Evolutionary conservation across 1,140 invertebrate genomes (phyloP).

Genomic region (Zaprionus taronus): DNA sequence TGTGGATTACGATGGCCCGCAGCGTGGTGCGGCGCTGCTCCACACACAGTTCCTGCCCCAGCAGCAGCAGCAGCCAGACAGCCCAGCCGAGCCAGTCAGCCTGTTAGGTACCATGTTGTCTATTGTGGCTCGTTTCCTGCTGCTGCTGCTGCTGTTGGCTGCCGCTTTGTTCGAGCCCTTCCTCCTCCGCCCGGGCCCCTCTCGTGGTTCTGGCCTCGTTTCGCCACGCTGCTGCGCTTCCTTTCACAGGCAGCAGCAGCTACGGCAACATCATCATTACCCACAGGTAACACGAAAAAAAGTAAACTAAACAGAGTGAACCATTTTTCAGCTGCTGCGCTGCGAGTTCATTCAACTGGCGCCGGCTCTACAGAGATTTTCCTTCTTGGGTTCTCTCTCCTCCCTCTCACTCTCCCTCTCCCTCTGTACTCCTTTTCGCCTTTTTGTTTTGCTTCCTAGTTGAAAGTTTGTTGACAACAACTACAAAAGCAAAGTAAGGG

Average conservation of each 20-base stretch:
- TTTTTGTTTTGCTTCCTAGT: slow-evolving; percentile 48
- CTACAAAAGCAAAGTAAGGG: slow-evolving; percentile 60
- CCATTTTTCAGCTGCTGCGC: slow-evolving; percentile 63
- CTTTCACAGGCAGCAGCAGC: slow-evolving; percentile 72
- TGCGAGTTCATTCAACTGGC: slow-evolving; percentile 77
- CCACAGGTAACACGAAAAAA: slow-evolving; percentile 41
- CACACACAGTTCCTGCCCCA: slow-evolving; percentile 13
- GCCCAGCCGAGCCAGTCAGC: background rate
- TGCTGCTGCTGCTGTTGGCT: slow-evolving; percentile 4
- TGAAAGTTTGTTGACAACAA: slow-evolving; percentile 69
- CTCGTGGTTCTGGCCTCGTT: slow-evolving; percentile 62
- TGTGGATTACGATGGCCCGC: slow-evolving; percentile 59
- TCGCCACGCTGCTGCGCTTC: slow-evolving; percentile 47
- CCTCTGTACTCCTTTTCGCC: slow-evolving; percentile 6
- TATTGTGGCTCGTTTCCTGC: slow-evolving; percentile 79
- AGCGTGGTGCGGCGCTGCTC: slow-evolving; percentile 14
- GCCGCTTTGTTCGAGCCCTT: slow-evolving; percentile 48
- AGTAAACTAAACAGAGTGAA: slow-evolving; percentile 51
- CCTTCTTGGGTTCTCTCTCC: slow-evolving; percentile 22
- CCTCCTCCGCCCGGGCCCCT: background rate
- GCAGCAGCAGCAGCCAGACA: background rate
- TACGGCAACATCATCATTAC: slow-evolving; percentile 76
- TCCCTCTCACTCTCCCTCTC: background rate
- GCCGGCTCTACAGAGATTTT: slow-evolving; percentile 70
- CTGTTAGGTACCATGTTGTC: slow-evolving; percentile 58